phyloP scores from a whole-genome alignment of 2,797 vertebrate genomes.

The Chelon auratus region DNA sequence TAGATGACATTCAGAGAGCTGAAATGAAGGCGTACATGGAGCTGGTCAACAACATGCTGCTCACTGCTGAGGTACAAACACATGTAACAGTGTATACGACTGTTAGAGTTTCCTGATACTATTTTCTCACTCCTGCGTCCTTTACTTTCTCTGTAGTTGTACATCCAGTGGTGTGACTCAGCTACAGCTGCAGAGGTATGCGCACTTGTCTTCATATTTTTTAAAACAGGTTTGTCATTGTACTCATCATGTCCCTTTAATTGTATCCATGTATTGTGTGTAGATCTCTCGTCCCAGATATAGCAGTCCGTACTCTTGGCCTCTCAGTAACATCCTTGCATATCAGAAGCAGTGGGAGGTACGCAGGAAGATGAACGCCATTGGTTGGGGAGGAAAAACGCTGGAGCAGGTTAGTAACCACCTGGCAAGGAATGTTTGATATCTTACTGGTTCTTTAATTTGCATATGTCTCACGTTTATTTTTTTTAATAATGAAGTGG shows the following conservation, averaged over 20 bases:
- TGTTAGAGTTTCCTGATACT: slow-evolving; percentile 25
- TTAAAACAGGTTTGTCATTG: not conserved
- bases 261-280: not conserved
- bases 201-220: not conserved
- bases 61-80: slow-evolving; percentile 92
- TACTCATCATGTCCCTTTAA: not conserved
- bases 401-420: slow-evolving; percentile 89
- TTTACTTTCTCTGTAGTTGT: slow-evolving; percentile 84
- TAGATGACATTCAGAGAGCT: slow-evolving; percentile 96
- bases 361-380: slow-evolving; percentile 94
- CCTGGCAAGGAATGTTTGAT: slow-evolving; percentile 30
- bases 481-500: not conserved
- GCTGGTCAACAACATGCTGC: slow-evolving; percentile 97
- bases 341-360: slow-evolving; percentile 99
- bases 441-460: accelerated
- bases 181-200: slow-evolving; percentile 92
- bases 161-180: slow-evolving; percentile 98
- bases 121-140: not conserved
- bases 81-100: not conserved
- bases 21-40: slow-evolving; percentile 99
- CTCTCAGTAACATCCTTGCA: slow-evolving; percentile 92
- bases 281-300: slow-evolving; percentile 95
- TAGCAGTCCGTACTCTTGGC: slow-evolving; percentile 97
- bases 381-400: slow-evolving; percentile 94
- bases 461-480: no score